phyloP scores from a whole-genome alignment of 23 tunicate species.

The Trididemnum nubilum region DNA sequence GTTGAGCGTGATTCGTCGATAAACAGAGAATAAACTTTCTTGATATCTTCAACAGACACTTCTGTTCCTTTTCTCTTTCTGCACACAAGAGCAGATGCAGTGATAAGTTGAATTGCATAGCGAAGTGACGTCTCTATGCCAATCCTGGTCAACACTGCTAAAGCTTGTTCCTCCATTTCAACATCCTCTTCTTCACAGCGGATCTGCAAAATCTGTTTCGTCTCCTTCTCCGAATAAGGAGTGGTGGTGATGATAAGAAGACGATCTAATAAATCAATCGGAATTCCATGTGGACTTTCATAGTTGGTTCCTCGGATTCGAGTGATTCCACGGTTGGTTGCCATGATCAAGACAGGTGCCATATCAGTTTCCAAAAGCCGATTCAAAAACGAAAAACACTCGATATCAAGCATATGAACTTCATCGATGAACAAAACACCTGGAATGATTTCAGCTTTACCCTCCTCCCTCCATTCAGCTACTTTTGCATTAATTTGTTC shows the following conservation, averaged over 20 bases:
- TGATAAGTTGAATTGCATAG: slow-evolving; percentile 97
- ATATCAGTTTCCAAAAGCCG: slow-evolving; percentile 89
- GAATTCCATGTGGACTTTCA: slow-evolving; percentile 92
- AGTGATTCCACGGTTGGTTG: slow-evolving; percentile 96
- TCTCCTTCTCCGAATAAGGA: slow-evolving; percentile 90
- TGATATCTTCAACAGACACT: slow-evolving; percentile 88
- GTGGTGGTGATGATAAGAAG: slow-evolving; percentile 81
- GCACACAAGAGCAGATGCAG: slow-evolving; percentile 78
- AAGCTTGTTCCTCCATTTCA: slow-evolving; percentile 91
- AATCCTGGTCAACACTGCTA: slow-evolving; percentile 81
- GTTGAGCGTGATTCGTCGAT: slow-evolving; percentile 96
- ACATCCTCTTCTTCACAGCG: slow-evolving; percentile 97
- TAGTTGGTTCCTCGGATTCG: slow-evolving; percentile 97
- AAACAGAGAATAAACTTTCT: slow-evolving; percentile 84
- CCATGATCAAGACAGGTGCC: slow-evolving; percentile 97
- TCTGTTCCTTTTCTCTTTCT: slow-evolving; percentile 85
- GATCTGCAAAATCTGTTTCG: slow-evolving; percentile 76
- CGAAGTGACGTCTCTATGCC: slow-evolving; percentile 94
- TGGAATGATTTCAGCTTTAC: slow-evolving; percentile 97
- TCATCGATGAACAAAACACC: slow-evolving; percentile 97
- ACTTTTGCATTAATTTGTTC: slow-evolving; percentile 96
- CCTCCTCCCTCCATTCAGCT: slow-evolving; percentile 99
- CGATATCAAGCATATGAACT: slow-evolving; percentile 99
- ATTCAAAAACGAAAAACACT: slow-evolving; percentile 93
- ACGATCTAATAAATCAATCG: slow-evolving; percentile 85